phyloP scores from a whole-genome alignment of 2,797 vertebrate species.

The Euphonia xanthogaster region DNA sequence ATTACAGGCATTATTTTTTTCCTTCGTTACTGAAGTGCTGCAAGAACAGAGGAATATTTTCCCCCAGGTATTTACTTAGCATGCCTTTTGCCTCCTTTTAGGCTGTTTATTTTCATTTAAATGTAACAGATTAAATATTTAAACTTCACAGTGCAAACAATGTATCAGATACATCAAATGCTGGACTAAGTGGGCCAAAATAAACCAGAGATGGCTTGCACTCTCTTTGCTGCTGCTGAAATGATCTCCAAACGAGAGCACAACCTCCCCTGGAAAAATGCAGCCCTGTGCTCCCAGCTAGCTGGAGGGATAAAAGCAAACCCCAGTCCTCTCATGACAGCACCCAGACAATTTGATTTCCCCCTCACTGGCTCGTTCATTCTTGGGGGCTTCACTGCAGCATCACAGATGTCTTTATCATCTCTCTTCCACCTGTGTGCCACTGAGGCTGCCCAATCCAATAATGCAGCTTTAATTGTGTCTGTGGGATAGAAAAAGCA shows the following conservation, averaged over 20 bases:
- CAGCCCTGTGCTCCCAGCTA: neutral
- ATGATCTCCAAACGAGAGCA: neutral
- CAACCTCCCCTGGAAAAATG: neutral
- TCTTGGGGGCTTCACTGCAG: neutral
- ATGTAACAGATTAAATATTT: slow-evolving; percentile 23
- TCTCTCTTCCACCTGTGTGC: slow-evolving; percentile 12
- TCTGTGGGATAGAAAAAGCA: neutral
- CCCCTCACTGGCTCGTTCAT: slow-evolving; percentile 7
- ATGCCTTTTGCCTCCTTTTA: neutral
- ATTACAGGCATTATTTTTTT: neutral
- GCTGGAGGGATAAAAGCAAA: neutral
- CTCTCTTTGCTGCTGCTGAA: neutral
- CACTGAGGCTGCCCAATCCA: neutral
- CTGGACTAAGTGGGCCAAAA: slow-evolving; percentile 8
- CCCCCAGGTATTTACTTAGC: neutral
- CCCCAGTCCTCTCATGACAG: neutral
- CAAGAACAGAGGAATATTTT: neutral
- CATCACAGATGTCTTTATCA: neutral
- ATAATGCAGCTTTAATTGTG: slow-evolving; percentile 27
- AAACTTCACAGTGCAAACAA: slow-evolving; percentile 4
- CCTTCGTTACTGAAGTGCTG: neutral
- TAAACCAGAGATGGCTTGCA: neutral
- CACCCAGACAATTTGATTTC: slow-evolving; percentile 18
- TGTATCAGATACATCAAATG: neutral
- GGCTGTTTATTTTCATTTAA: slow-evolving; percentile 30